Conservation (phyloP, 1,140 invertebrate genomes). For the Lepidostoma basale region DNA sequence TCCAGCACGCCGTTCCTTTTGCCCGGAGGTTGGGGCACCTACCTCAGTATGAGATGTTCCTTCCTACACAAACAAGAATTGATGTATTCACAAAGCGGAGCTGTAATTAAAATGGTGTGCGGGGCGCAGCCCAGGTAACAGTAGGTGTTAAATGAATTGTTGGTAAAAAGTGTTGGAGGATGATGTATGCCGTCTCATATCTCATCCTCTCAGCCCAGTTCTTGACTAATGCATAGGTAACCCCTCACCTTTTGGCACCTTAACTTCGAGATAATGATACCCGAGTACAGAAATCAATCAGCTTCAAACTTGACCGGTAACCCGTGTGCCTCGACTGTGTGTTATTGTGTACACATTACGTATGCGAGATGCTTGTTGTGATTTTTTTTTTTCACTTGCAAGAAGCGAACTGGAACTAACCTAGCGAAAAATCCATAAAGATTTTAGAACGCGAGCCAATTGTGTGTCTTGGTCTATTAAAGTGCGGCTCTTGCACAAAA, state of each 20-base stretch:
- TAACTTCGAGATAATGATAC: slow-evolving; percentile 1
- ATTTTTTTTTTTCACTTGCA: too few species aligned
- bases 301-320: background rate
- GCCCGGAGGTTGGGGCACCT: too few species aligned
- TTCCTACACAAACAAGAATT: background rate
- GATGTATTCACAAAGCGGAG: slow-evolving; percentile 13
- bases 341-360: too few species aligned
- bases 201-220: background rate
- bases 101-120: slow-evolving; percentile 17
- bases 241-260: slow-evolving; percentile 21
- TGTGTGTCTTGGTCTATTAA: too few species aligned
- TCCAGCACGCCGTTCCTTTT: too few species aligned
- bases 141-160: slow-evolving; percentile 33
- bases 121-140: slow-evolving; percentile 21
- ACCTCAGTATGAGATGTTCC: background rate
- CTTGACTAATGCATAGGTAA: slow-evolving; percentile 16
- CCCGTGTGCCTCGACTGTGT: too few species aligned
- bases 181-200: slow-evolving; percentile 1
- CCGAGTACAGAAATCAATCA: slow-evolving; percentile 22
- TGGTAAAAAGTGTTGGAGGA: slow-evolving; percentile 23
- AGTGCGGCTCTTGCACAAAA: too few species aligned
- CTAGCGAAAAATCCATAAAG: too few species aligned
- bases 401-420: too few species aligned
- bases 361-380: too few species aligned
- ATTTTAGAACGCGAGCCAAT: too few species aligned